Evolutionary conservation across 2,797 vertebrate species (phyloP).

Genomic region (Linurgus olivaceus): DNA sequence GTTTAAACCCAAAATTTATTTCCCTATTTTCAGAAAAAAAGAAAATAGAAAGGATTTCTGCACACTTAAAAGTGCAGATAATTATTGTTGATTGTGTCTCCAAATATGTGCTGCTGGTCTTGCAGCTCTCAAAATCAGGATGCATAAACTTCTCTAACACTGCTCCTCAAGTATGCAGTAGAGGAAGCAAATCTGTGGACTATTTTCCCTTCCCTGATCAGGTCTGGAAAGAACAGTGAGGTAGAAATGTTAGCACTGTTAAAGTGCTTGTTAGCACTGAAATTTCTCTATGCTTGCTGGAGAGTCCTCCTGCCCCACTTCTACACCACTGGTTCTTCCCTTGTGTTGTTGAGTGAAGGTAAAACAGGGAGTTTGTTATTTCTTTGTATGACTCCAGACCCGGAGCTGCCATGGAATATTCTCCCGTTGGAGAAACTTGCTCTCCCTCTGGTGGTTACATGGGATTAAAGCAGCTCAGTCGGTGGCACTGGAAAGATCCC

Average conservation of each 20-base stretch:
- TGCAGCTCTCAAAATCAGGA: not conserved
- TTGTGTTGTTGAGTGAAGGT: not conserved
- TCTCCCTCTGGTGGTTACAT: slow-evolving; percentile 48
- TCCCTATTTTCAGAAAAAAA: not conserved
- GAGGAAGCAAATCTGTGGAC: not conserved
- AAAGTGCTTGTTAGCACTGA: not conserved
- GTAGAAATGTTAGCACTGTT: not conserved
- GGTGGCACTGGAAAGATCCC: not conserved
- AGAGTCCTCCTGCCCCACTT: not conserved
- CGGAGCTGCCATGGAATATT: not conserved
- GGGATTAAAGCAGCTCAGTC: not conserved
- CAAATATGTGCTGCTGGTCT: not conserved
- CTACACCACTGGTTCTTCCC: not conserved
- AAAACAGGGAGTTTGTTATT: not conserved
- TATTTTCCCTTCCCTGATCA: not conserved
- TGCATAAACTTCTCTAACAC: not conserved
- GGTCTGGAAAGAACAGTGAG: not conserved
- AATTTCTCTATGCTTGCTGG: not conserved
- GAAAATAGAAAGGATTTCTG: not conserved
- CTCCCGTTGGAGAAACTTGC: not conserved
- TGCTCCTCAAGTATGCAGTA: not conserved
- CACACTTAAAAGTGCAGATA: not conserved
- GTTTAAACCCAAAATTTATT: not conserved
- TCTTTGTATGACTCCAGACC: not conserved
- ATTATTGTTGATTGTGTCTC: not conserved